Evolutionary conservation across 2,797 vertebrate species (phyloP).

Genomic region (Acanthiza pusilla): DNA sequence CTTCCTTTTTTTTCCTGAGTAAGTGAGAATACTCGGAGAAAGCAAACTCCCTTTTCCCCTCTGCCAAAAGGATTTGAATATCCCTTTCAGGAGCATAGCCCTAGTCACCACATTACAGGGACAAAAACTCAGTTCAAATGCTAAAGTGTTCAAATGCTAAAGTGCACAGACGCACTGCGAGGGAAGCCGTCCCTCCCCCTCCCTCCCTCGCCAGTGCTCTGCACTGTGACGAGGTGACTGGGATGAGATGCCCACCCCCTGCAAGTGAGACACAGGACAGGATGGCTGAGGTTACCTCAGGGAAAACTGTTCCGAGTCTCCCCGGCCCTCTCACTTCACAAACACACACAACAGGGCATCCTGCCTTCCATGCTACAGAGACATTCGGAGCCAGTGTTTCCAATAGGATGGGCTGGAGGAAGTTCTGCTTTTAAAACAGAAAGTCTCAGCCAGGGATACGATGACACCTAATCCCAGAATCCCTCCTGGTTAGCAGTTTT

Average conservation of each 20-base stretch:
- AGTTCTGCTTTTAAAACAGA: not conserved
- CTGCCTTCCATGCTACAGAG: not conserved
- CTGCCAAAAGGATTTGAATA: not conserved
- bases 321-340: not conserved
- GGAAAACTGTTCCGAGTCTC: not conserved
- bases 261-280: not conserved
- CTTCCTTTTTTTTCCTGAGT: not conserved
- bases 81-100: not conserved
- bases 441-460: not conserved
- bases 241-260: not conserved
- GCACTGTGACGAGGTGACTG: accelerated
- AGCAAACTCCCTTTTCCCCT: not conserved
- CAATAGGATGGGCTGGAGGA: not conserved
- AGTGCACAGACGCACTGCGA: accelerated
- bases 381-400: not conserved
- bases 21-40: not conserved
- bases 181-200: not conserved
- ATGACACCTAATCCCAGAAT: not conserved
- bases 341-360: not conserved
- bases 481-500: accelerated
- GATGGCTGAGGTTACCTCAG: not conserved
- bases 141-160: accelerated
- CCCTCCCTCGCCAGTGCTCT: not conserved
- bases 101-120: not conserved
- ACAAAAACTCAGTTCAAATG: not conserved